Percentiles rank a stretch among this genome's conserved stretches.
These are phyloP conservation scores for Macrophya alboannulata DNA, from an alignment of 2,888 invertebrate genomes.

Conservation along the genomic window DNA sequence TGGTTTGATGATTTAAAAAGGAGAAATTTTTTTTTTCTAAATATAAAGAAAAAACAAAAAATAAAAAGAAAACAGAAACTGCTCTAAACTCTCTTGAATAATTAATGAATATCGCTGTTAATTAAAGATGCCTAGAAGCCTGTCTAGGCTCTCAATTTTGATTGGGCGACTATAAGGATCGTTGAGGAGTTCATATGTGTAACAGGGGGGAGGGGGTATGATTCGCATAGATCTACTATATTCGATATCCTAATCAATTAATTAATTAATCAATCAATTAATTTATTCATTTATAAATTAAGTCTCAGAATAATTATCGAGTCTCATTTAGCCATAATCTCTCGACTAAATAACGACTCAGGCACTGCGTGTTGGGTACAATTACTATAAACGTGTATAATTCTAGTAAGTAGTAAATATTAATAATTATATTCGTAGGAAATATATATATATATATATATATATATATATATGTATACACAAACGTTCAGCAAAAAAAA, in stretches of 20 bases:
- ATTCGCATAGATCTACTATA: not conserved
- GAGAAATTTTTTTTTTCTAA: not conserved
- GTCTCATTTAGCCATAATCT: not conserved
- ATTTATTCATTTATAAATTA: not conserved
- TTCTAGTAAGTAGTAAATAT: not conserved
- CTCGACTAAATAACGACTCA: not conserved
- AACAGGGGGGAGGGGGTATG: not conserved
- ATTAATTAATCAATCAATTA: not conserved
- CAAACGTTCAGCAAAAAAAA: slow-evolving; percentile 7
- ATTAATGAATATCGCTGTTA: slow-evolving; percentile 60
- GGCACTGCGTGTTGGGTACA: slow-evolving; percentile 22
- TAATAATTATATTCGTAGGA: too few relatives aligned
- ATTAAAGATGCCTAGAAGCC: slow-evolving; percentile 72
- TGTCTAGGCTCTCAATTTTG: slow-evolving; percentile 74
- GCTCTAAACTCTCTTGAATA: not conserved
- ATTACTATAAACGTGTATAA: not conserved
- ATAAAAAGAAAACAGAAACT: not conserved
- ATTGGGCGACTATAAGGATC: slow-evolving; percentile 62
- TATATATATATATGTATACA: not conserved
- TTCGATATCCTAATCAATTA: not conserved
- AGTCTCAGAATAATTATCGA: not conserved
- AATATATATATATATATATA: not conserved
- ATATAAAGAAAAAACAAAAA: not conserved
- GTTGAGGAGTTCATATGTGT: not conserved
- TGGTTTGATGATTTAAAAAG: slow-evolving; percentile 4